phyloP scores from a whole-genome alignment of 2,113 vertebrate genomes.

The Heloderma charlesbogerti region DNA sequence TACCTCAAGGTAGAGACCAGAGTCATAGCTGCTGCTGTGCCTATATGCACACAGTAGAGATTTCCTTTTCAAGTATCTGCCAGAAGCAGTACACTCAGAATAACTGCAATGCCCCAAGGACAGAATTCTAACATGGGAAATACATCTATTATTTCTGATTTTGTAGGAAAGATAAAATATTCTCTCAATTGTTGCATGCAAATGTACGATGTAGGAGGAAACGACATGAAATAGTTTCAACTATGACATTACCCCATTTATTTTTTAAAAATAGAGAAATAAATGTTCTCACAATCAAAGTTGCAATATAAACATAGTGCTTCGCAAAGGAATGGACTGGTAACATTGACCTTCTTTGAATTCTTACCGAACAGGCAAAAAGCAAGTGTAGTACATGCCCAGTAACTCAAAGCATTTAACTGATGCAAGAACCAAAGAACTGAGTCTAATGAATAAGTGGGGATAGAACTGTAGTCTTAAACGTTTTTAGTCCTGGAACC shows the following conservation, averaged over 20 bases:
- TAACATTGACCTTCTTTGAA: slow-evolving; percentile 17
- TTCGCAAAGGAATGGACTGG: not conserved
- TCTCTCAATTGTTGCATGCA: slow-evolving; percentile 15
- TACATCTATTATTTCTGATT: slow-evolving; percentile 25
- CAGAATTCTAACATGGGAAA: slow-evolving; percentile 8
- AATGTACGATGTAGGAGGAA: slow-evolving; percentile 11
- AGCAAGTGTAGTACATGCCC: not conserved
- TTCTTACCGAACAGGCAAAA: slow-evolving; percentile 36
- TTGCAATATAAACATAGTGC: slow-evolving; percentile 8
- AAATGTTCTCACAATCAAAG: slow-evolving; percentile 28
- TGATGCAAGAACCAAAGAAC: not conserved
- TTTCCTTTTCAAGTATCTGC: slow-evolving; percentile 48
- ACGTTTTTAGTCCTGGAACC: no score
- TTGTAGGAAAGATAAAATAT: slow-evolving; percentile 19
- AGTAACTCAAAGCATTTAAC: not conserved
- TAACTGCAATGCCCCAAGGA: slow-evolving; percentile 9
- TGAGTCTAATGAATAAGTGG: not conserved
- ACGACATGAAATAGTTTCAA: slow-evolving; percentile 31
- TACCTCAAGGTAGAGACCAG: slow-evolving; percentile 4
- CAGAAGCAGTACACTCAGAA: slow-evolving; percentile 30
- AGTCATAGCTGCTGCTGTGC: slow-evolving; percentile 27
- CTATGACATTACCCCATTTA: slow-evolving; percentile 19
- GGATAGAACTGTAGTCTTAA: not conserved
- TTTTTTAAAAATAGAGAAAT: slow-evolving; percentile 12
- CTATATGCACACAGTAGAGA: slow-evolving; percentile 31